Conservation (phyloP, 2,888 invertebrate genomes). For the Lymantria dispar region DNA sequence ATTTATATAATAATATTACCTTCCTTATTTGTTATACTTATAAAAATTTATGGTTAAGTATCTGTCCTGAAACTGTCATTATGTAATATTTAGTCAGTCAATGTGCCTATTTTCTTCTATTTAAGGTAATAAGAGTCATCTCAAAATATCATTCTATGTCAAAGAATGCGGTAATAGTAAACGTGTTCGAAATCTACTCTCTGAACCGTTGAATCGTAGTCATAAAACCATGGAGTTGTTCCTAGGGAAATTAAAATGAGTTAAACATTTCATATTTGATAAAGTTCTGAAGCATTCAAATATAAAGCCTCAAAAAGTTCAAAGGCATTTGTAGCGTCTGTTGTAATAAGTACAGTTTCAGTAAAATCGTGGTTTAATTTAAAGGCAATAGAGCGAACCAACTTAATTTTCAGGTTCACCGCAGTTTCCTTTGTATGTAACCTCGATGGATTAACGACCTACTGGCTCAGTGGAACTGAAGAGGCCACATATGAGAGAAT, state of each 20-base stretch:
- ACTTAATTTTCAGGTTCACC: slow-evolving; percentile 79
- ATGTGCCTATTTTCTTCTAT: too few species aligned
- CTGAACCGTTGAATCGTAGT: too few species aligned
- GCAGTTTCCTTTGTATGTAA: slow-evolving; percentile 75
- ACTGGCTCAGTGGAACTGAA: slow-evolving; percentile 51
- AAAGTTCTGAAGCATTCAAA: slow-evolving; percentile 22
- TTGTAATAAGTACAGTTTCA: slow-evolving; percentile 44
- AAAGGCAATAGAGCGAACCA: slow-evolving; percentile 75
- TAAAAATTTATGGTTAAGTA: too few species aligned
- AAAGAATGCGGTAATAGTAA: too few species aligned
- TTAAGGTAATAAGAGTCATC: too few species aligned
- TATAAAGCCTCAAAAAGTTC: slow-evolving; percentile 36
- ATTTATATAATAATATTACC: too few species aligned
- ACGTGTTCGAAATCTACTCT: too few species aligned
- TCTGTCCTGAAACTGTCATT: too few species aligned
- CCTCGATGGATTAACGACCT: slow-evolving; percentile 68
- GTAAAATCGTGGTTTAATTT: slow-evolving; percentile 62
- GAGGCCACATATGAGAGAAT: slow-evolving; percentile 23
- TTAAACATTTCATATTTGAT: slow-evolving; percentile 18
- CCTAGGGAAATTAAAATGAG: not conserved
- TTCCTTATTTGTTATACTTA: too few species aligned
- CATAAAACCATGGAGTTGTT: too few species aligned
- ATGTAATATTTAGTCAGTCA: too few species aligned
- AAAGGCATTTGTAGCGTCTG: slow-evolving; percentile 39
- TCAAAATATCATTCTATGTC: too few species aligned